Base-by-base conservation (phyloP, 2,888 invertebrate species). In the Empis stercorea region DNA sequence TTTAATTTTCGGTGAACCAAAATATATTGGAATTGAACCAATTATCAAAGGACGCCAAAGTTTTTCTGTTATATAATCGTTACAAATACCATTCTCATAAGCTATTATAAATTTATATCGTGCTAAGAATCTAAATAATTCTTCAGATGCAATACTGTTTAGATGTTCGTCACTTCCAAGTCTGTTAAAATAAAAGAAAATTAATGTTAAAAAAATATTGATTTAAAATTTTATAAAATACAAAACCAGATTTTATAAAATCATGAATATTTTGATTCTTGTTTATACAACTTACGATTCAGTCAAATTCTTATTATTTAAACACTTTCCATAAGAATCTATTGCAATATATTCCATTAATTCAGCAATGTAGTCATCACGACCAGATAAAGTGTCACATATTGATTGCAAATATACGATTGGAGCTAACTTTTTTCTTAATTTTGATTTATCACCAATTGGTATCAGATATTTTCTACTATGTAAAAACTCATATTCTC, bases 61-160 rank as follows among this genome's bases (percentile, higher is more conserved):
- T 63, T 91, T 91, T 64, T 91, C 91, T 0, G 88, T 88, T 4
- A 89, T 76, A 61, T 91, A 91, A 70, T 91, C 89, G 17, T 84
- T 72, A 64, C 89, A 89, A 6, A 81, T 72, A 0, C 83, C 84
- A 70, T 91, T 91, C 67, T 91, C 89, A 59, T 87, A 80, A 1
- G 88, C 78, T 52, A 89, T 70, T n/a, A 84, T 77, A 64, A 88
- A 91, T 65, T 87, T 88, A 61, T 91, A 91, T 48, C 72, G 73
- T 1, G 78, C 75, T 23, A 81, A 71, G 55, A 84, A 80, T 5
- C 68, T 65, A 45, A 83, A 64, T 56, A 85, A 75, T 16, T 77
- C 72, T 11, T 75, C 72, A 32, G 78, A 74, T 56, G 78, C 74
- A 48, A 84, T 67, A 56, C 75, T 75, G 54, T 78, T 74, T 4